phyloP scores from a whole-genome alignment of 2,797 vertebrate genomes.

The Coluber constrictor region DNA sequence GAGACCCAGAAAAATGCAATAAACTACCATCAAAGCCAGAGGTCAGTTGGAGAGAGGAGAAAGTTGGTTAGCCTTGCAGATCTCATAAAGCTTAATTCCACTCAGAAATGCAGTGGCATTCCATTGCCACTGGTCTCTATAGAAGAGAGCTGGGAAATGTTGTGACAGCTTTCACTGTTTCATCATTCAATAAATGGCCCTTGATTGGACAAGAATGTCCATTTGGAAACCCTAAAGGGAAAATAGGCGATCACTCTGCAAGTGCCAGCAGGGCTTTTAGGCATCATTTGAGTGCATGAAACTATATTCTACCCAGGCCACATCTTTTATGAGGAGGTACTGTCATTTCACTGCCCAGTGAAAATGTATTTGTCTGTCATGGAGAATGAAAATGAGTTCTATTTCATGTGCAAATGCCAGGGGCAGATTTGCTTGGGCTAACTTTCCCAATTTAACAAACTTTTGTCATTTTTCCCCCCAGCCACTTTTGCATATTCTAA shows the following conservation, averaged over 20 bases:
- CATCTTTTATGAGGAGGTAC: constrained; percentile 8
- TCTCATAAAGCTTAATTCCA: neutral
- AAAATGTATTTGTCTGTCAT: constrained; percentile 20
- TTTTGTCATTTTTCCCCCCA: neutral
- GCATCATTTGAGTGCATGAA: neutral
- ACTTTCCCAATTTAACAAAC: constrained; percentile 16
- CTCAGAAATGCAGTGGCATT: neutral
- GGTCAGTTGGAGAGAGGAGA: neutral
- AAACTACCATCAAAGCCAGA: neutral
- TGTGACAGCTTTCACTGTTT: neutral
- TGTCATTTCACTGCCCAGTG: constrained; percentile 31
- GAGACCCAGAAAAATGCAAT: neutral
- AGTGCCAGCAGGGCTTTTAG: neutral
- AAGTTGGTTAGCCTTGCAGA: neutral
- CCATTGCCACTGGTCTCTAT: neutral
- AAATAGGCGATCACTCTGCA: constrained; percentile 22
- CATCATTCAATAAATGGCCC: constrained; percentile 9
- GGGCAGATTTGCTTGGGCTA: constrained; percentile 23
- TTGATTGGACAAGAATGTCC: constrained; percentile 1
- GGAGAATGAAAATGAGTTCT: constrained; percentile 34
- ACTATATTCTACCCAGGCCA: neutral
- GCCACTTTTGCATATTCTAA: constrained; percentile 3
- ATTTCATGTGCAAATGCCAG: neutral
- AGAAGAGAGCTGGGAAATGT: neutral
- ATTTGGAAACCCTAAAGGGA: constrained; percentile 9